Base-by-base conservation (phyloP, 92 coral and sea anemone species). In the Porites rus region DNA sequence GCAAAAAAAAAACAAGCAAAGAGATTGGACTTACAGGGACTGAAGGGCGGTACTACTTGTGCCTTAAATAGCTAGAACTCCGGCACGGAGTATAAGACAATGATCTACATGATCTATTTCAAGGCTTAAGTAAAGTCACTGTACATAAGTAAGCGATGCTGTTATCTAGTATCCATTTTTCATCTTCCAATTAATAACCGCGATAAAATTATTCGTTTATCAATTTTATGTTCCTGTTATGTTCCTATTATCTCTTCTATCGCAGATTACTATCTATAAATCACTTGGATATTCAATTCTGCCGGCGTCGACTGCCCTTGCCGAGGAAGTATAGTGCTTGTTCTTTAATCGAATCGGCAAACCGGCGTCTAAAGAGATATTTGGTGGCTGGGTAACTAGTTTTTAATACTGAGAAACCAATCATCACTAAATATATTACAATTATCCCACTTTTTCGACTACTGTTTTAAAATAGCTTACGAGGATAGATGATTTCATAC, bases 231-330 rank as follows among this genome's bases (percentile, higher is more conserved):
- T 71, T 18, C 4, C 16, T 71, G 50, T 56, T 53, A 78, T 78
- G 58, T 67, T 66, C 9, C 16, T 69, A 52, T 50, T 52, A 51
- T 79, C 75, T 51, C 74, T 9, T 65, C 38, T 63, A 65, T 7
- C 24, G 1, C 74, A 43, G 84, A 22, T 79, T 22, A 79, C 51
- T 10, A 14, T 24, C 50, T 61, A 78, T 52, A 67, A 79, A 66
- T 51, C 25, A 67, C 74, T 79, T 79, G 59, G 8, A 79, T 79
- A 79, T 79, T 79, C 84, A 79, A 81, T 81, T 81, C 86, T 54
- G n/a, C 60, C 69, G 86, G 69, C 77, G 78, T 46, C 85, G 62
- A 28, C 10, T 28, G 1, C 38, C 69, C 56, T n/a, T 25, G 18
- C 69, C 24, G 7, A 51, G 65, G 53, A 28, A 50, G 51, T 63